phyloP scores from a whole-genome alignment of 2,797 vertebrate species.

The Muraenolepis orangiensis region DNA sequence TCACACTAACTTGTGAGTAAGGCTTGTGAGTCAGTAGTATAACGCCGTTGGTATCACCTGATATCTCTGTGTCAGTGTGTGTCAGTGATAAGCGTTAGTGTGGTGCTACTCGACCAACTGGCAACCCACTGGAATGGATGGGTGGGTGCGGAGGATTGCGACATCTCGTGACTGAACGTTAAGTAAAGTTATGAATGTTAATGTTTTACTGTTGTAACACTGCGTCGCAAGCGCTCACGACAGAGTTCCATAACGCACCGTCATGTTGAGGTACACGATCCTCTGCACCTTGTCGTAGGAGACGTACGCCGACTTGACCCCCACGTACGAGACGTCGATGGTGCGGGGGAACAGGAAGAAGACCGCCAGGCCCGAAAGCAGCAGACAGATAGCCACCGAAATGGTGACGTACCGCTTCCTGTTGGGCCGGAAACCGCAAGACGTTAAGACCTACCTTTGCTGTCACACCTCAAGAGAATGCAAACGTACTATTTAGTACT shows the following conservation, averaged over 20 bases:
- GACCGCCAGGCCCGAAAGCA: conserved; percentile 91
- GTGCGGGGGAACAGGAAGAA: conserved; percentile 97
- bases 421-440: conserved; percentile 32
- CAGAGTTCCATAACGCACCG: conserved; percentile 66
- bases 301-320: conserved; percentile 91
- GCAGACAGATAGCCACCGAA: conserved; percentile 87
- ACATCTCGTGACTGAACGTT: no score
- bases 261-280: conserved; percentile 93
- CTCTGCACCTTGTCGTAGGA: conserved; percentile 79
- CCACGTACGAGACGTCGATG: conserved; percentile 90
- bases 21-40: no score
- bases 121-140: no score
- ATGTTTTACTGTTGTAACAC: no score
- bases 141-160: no score
- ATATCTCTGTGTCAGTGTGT: no score
- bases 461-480: background rate
- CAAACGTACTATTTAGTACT: background rate
- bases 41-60: no score
- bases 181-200: no score
- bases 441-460: conserved; percentile 27
- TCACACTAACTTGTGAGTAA: no score
- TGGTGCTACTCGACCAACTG: no score
- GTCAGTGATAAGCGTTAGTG: no score
- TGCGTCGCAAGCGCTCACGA: background rate
- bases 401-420: conserved; percentile 96